A percentile compares a stretch with the other conserved stretches of the same genome.
These are phyloP conservation scores for Bucorvus abyssinicus DNA, from an alignment of 2,797 vertebrate species.

Conservation along the genomic window DNA sequence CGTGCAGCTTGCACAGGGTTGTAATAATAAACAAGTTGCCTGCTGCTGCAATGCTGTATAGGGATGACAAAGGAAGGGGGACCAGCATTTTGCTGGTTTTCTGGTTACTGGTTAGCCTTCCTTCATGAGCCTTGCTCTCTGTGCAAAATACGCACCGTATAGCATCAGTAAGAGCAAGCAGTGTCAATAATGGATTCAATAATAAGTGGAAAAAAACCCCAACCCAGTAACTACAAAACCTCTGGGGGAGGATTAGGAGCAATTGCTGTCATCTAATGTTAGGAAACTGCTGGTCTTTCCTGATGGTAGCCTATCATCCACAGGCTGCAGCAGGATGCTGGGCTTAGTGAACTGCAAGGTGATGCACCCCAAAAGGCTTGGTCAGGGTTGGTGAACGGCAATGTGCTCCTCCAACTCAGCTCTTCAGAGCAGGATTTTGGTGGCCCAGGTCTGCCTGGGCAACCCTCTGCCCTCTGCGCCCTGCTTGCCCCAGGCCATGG, in stretches of 20 bases:
- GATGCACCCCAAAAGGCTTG: neutral
- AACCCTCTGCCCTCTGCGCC: neutral
- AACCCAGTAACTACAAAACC: conserved; percentile 12
- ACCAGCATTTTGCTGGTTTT: neutral
- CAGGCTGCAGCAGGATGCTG: neutral
- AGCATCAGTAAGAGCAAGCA: neutral
- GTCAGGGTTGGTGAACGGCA: neutral
- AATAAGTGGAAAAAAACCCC: neutral
- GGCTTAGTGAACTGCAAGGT: fast-evolving
- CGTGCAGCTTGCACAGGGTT: conserved; percentile 19
- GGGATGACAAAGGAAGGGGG: neutral
- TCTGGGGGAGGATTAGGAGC: neutral
- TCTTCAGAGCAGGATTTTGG: neutral
- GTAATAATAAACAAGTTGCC: conserved; percentile 44
- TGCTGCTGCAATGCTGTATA: neutral
- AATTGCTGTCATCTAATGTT: neutral
- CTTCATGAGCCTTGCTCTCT: neutral
- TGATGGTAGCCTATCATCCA: neutral
- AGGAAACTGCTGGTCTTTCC: neutral
- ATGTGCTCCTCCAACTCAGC: neutral
- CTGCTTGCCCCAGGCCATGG: neutral
- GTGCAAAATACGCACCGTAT: neutral
- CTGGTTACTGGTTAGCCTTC: neutral
- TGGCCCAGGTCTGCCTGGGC: neutral
- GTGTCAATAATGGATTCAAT: conserved; percentile 15